Conservation (phyloP, 2,888 invertebrate species). For the Nomada fucata region DNA sequence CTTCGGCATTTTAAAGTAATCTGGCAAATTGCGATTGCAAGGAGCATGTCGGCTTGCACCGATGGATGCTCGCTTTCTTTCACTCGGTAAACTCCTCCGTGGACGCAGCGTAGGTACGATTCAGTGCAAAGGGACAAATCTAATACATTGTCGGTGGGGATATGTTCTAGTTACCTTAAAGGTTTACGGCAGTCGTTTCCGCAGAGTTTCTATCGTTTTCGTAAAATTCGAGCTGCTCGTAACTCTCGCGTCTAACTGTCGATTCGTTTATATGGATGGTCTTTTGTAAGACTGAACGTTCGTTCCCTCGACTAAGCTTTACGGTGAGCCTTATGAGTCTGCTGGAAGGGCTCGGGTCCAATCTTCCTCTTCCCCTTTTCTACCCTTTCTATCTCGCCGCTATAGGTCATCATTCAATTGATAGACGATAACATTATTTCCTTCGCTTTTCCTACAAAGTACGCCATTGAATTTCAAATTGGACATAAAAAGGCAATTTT, state of each 20-base stretch:
- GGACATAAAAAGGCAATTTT: too few relatives aligned
- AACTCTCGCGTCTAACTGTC: slow-evolving; percentile 18
- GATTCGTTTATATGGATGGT: slow-evolving; percentile 23
- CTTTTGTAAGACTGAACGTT: not conserved
- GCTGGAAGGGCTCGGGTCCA: too few relatives aligned
- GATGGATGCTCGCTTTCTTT: too few relatives aligned
- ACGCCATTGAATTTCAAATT: too few relatives aligned
- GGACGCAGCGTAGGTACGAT: too few relatives aligned
- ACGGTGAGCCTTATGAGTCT: not conserved
- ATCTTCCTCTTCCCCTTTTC: not conserved
- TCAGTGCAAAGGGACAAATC: too few relatives aligned
- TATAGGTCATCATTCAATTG: not conserved
- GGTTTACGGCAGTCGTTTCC: slow-evolving; percentile 4
- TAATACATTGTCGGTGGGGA: not conserved
- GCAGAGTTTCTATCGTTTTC: slow-evolving; percentile 10
- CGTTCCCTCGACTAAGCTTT: slow-evolving; percentile 10
- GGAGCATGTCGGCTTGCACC: too few relatives aligned
- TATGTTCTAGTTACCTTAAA: too few relatives aligned
- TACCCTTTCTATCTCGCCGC: not conserved
- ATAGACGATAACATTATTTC: not conserved
- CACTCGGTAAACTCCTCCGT: too few relatives aligned
- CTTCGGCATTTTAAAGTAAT: too few relatives aligned
- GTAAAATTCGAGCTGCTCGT: slow-evolving; percentile 14
- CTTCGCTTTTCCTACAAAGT: not conserved
- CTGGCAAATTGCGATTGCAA: too few relatives aligned